Evolutionary conservation across 2,888 invertebrate genomes (phyloP).

Genomic region (Hypolimnas misippus): DNA sequence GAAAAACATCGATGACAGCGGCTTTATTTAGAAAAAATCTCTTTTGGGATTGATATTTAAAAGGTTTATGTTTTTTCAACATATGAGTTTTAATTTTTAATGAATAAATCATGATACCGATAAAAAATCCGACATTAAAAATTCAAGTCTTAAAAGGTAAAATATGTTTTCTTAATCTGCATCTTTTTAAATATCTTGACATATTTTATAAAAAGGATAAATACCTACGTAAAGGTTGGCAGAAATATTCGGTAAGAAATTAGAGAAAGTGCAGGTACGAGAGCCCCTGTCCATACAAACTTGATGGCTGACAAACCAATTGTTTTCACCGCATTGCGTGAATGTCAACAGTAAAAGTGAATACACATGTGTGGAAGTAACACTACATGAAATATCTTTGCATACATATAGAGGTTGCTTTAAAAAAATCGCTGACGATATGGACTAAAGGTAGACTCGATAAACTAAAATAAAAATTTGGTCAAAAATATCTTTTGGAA

Average conservation of each 20-base stretch:
- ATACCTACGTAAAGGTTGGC: background rate
- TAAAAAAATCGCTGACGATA: background rate
- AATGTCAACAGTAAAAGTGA: slow-evolving; percentile 74
- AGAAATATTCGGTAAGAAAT: slow-evolving; percentile 37
- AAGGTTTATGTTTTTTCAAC: no score
- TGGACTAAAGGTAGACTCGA: no score
- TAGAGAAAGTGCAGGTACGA: slow-evolving; percentile 39
- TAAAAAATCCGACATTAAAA: no score
- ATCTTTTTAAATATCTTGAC: background rate
- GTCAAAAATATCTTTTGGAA: no score
- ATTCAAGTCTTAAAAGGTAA: no score
- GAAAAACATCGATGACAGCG: no score
- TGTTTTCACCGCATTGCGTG: slow-evolving; percentile 73
- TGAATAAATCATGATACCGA: no score
- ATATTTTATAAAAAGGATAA: background rate
- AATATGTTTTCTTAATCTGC: no score
- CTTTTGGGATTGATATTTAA: no score
- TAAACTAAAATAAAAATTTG: no score
- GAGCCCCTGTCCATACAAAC: slow-evolving; percentile 35
- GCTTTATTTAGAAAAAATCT: no score
- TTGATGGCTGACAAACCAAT: slow-evolving; percentile 54
- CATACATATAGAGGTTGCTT: background rate
- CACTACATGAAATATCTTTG: background rate
- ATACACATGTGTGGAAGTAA: slow-evolving; percentile 22
- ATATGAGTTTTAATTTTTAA: no score